Evolutionary conservation across 2,113 vertebrate genomes (phyloP), one percentile per base, ranked within the genome.

Genomic region (Amazona vittata): DNA sequence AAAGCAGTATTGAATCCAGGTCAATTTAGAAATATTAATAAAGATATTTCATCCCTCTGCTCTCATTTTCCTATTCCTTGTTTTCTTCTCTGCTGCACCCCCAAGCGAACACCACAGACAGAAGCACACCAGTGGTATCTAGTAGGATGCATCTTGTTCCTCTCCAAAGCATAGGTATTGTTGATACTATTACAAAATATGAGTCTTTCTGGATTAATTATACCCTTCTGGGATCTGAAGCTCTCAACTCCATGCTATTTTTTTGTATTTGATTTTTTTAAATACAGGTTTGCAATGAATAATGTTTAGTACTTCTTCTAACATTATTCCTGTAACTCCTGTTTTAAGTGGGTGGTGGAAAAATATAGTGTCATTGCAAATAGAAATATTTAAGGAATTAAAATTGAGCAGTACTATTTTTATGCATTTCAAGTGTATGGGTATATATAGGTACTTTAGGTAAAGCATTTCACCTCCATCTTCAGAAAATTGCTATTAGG

Each of bases 331-430:
- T 95, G 31, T 90, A 93, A 70, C 37, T 88, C 93, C 82, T 93
- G 69, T 96, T 94, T 84, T 94, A 62, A 92, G 82, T 90, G 64
- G 78, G 70, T 28, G 55, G 44, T 73, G 35, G 60, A 68, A 95
- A 86, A 90, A 25, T 50, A 39, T 31, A 90, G 73, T 60, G 64
- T 85, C 41, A 90, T 98, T 96, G 93, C 77, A 89, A 97, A 94
- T 93, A 78, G 94, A 94, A 97, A 89, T 94, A 92, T 93, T 93
- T 74, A 93, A 75, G 77, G 92, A 96, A 97, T 97, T 91, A 95
- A 73, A 80, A 69, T 44, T 62, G 90, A 91, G 53, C n/a, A n/a
- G 64, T 91, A 28, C 39, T 76, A 6, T 93, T 88, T 86, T 62
- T 1, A 2, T 73, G 11, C 15, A 4, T 83, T 86, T 78, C 11